Conservation (phyloP, 1,140 invertebrate species). For the Holcopasites calliopsidis region DNA sequence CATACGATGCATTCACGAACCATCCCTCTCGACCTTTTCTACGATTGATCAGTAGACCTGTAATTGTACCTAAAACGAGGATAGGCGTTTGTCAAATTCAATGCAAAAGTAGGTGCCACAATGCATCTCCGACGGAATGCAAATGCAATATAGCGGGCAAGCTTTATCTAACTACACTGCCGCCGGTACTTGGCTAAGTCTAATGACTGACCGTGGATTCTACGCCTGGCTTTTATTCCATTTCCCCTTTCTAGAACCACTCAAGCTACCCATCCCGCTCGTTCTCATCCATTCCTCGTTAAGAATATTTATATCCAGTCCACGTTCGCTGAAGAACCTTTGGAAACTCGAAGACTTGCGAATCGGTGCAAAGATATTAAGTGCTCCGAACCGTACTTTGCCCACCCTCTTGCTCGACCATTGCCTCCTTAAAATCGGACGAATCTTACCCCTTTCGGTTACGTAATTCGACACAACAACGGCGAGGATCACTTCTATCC, state of each 20-base stretch:
- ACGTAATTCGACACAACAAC: neutral
- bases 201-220: constrained; percentile 48
- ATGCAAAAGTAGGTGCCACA: constrained; percentile 24
- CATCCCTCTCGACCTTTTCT: constrained; percentile 45
- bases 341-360: constrained; percentile 36
- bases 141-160: constrained; percentile 61
- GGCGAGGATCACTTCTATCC: neutral
- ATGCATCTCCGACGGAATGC: constrained; percentile 65
- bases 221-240: constrained; percentile 32
- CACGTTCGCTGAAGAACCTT: constrained; percentile 68
- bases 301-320: constrained; percentile 69
- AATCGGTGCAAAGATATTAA: constrained; percentile 51
- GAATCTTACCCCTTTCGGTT: neutral
- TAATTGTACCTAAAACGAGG: neutral
- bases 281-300: constrained; percentile 40
- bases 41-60: constrained; percentile 47
- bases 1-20: neutral
- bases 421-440: constrained; percentile 11
- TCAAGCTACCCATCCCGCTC: constrained; percentile 13
- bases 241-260: constrained; percentile 35
- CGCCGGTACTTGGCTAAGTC: constrained; percentile 16
- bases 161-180: constrained; percentile 54
- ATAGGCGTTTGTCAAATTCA: constrained; percentile 33
- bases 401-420: neutral
- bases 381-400: constrained; percentile 13